Evolutionary conservation across 2,888 invertebrate genomes (phyloP), one percentile per base, ranked within the genome.

Genomic region (Pardosa pseudoannulata): DNA sequence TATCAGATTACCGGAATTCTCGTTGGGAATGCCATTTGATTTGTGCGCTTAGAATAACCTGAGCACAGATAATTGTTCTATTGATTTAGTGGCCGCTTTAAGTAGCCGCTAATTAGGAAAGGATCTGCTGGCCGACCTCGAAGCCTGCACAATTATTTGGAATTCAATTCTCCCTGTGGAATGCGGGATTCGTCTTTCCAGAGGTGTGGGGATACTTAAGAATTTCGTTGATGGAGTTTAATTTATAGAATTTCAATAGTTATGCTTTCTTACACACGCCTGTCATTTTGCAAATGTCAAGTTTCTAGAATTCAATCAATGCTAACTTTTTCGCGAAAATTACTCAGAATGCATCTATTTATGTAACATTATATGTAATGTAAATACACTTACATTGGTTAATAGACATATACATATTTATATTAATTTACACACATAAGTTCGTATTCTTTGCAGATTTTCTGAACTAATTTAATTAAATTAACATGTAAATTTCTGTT

Each of bases 81-180:
- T 85, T 85, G 83, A 85, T 85, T 85, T 85, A 85, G 78, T 72
- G 83, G 83, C 46, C 72, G 83, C 65, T 85, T 85, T 85, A 85
- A 85, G 78, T 85, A 78, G 76, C 78, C 83, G 83, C 83, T 85
- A 85, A 85, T 85, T 85, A 85, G 78, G 73, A 76, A 67, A 67
- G 73, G 72, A 85, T 67, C 78, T 78, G 83, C 68, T 64, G 39
- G 78, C 46, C 78, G 83, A 83, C 78, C 83, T 85, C 78, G 78
- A 78, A 78, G 67, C 67, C 31, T 56, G 39, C 11, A 50, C 73
- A 65, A 76, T 76, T 83, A 83, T 83, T 83, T 36, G 71, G 68
- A 70, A 70, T 68, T 76, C 82, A 83, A 83, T 76, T 83, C 82
- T 76, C 76, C 50, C 16, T 36, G 70, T 31, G 72, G 71, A 83